phyloP scores from a whole-genome alignment of 2,797 vertebrate genomes.

The Sitta carolinensis region DNA sequence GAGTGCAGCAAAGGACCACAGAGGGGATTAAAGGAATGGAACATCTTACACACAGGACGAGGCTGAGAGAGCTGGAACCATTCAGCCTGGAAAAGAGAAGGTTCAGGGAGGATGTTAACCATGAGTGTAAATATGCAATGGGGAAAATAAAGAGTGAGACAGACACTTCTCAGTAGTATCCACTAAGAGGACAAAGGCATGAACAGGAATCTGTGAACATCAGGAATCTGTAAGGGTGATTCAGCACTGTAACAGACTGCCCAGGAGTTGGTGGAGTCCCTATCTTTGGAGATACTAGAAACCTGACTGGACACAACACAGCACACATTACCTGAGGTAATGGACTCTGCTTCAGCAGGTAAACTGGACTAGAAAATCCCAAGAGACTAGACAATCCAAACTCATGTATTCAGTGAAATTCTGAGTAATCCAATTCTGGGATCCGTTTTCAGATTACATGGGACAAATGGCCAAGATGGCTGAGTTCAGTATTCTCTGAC shows the following conservation, averaged over 20 bases:
- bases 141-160: background rate
- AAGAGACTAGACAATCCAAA: background rate
- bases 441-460: background rate
- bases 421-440: background rate
- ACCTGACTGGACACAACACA: background rate
- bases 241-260: background rate
- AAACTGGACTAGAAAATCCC: background rate
- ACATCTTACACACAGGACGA: accelerated
- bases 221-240: background rate
- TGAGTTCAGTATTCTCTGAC: background rate
- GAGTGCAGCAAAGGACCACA: background rate
- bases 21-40: background rate
- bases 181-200: background rate
- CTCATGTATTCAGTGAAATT: background rate
- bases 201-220: background rate
- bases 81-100: background rate
- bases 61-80: background rate
- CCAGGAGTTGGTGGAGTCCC: background rate
- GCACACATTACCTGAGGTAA: background rate
- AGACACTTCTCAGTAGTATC: background rate
- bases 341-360: background rate
- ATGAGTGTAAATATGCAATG: background rate
- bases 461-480: background rate
- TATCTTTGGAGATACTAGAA: background rate
- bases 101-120: background rate